Evolutionary conservation across 1,140 invertebrate genomes (phyloP).

Genomic region (Drosophila tropicalis): DNA sequence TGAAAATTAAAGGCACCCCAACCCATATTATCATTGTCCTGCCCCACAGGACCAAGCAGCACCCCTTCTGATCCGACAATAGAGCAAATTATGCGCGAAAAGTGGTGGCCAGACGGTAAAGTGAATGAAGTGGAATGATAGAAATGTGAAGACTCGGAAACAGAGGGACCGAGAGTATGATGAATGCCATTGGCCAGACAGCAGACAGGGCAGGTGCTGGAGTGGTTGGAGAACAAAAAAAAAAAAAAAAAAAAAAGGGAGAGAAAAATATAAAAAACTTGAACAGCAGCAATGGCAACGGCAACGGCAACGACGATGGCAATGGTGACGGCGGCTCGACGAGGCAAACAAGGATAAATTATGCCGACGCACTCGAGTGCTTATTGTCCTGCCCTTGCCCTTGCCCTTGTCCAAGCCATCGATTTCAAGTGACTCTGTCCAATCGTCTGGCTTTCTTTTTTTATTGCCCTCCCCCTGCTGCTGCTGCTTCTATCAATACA

Average conservation of each 20-base stretch:
- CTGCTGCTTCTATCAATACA: constrained; percentile 42
- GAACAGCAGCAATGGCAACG: constrained; percentile 46
- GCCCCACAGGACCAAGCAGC: constrained; percentile 21
- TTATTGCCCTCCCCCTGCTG: neutral
- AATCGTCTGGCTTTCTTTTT: constrained; percentile 26
- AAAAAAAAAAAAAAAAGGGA: neutral
- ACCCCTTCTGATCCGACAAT: constrained; percentile 49
- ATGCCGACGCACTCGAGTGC: constrained; percentile 80
- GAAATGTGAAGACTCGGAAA: neutral
- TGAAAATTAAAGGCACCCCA: constrained; percentile 64
- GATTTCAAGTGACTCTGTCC: constrained; percentile 29
- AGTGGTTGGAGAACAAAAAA: neutral
- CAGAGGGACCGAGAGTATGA: constrained; percentile 14
- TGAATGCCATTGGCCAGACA: constrained; percentile 35
- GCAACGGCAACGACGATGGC: constrained; percentile 44
- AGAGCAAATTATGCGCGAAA: constrained; percentile 78
- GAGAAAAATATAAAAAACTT: constrained; percentile 42
- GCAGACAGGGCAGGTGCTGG: constrained; percentile 26
- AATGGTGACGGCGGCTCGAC: constrained; percentile 38
- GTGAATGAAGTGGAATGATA: constrained; percentile 35
- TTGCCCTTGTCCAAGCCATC: constrained; percentile 19
- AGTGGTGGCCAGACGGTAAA: constrained; percentile 61
- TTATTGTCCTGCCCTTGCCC: constrained; percentile 59
- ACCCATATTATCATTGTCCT: neutral
- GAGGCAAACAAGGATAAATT: constrained; percentile 75